Percentiles rank a stretch among this genome's conserved stretches.
Conservation (phyloP, 64 coral and sea anemone species). For the Actinia equina region DNA sequence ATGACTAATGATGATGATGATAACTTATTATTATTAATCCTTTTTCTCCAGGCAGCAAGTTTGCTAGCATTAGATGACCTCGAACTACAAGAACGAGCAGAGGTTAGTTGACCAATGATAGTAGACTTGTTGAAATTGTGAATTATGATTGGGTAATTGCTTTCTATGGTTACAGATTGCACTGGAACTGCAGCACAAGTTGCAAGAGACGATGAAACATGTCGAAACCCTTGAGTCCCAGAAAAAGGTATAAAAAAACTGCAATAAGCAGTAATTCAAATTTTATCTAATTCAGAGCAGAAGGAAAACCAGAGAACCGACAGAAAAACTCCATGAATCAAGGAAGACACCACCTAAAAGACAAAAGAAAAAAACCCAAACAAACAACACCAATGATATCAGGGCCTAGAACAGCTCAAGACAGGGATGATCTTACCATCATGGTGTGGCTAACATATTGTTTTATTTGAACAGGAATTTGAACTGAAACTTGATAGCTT, state of each 20-base stretch:
- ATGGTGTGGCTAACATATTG: not conserved
- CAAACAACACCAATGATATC: too few species aligned
- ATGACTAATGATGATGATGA: not conserved
- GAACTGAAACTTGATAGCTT: constrained; percentile 56
- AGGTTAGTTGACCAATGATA: not conserved
- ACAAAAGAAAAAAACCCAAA: too few species aligned
- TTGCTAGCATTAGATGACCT: constrained; percentile 20
- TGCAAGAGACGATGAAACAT: constrained; percentile 33
- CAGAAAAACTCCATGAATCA: too few species aligned
- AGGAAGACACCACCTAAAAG: too few species aligned
- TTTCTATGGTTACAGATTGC: constrained; percentile 34
- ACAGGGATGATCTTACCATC: too few species aligned
- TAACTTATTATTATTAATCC: not conserved
- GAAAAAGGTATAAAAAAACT: not conserved
- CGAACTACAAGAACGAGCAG: constrained; percentile 10
- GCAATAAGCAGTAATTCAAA: too few species aligned
- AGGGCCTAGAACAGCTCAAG: too few species aligned
- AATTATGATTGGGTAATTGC: not conserved
- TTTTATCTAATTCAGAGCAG: too few species aligned
- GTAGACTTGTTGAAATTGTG: not conserved
- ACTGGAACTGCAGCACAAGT: constrained; percentile 33
- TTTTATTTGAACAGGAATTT: constrained; percentile 38
- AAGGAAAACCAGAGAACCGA: too few species aligned
- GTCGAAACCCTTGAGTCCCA: constrained; percentile 30
- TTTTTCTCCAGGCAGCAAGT: constrained; percentile 9